These are phyloP conservation scores for Clusia tigrina DNA, from an alignment of 2,888 invertebrate species.

Conservation along the genomic window DNA sequence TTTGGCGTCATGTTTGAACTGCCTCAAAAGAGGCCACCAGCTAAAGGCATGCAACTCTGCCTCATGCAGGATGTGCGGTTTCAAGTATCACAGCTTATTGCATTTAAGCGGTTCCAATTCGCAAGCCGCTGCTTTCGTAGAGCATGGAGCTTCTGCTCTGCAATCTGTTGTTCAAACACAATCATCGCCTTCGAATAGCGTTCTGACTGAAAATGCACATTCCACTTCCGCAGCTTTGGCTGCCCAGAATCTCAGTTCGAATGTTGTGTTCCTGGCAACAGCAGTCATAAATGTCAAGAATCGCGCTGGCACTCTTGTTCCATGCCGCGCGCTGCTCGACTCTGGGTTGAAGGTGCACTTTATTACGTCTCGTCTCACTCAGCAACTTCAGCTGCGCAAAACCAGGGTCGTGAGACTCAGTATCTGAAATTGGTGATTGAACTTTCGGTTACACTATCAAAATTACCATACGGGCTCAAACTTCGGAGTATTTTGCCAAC, in stretches of 20 bases:
- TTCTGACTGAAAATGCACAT: background rate
- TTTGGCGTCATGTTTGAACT: background rate
- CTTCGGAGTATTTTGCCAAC: constrained; percentile 8
- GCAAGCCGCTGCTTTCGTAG: background rate
- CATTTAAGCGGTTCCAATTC: constrained; percentile 8
- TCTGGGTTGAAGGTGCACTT: constrained; percentile 15
- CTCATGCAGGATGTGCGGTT: background rate
- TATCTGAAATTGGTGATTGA: constrained; percentile 26
- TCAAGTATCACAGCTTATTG: background rate
- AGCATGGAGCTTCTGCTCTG: too few relatives aligned
- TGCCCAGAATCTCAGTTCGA: constrained; percentile 17
- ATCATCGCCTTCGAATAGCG: background rate
- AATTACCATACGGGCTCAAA: constrained; percentile 15
- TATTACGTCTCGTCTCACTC: constrained; percentile 16
- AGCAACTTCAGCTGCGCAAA: constrained; percentile 19
- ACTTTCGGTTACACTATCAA: constrained; percentile 15
- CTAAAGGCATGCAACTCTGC: background rate
- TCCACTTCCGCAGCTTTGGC: background rate
- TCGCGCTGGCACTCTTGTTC: constrained; percentile 17
- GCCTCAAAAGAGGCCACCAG: background rate
- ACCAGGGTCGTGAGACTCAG: constrained; percentile 12
- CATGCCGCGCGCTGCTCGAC: constrained; percentile 18
- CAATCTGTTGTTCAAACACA: too few relatives aligned
- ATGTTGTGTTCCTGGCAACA: constrained; percentile 17
- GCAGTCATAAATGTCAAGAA: constrained; percentile 32